Evolutionary conservation across 2,797 vertebrate genomes (phyloP).

Genomic region (Clarias fuscus): DNA sequence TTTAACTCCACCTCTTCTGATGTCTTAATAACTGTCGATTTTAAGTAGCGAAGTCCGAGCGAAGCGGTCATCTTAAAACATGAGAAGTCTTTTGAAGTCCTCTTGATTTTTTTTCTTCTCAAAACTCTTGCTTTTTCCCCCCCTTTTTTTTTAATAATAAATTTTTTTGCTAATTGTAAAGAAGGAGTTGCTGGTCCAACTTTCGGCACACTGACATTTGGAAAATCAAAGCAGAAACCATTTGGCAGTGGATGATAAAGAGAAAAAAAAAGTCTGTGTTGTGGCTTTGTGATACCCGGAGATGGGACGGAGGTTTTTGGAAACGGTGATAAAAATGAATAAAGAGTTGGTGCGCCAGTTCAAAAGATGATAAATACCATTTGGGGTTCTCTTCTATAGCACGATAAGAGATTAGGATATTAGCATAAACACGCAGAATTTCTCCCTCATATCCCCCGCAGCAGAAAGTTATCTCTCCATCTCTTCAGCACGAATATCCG

Average conservation of each 20-base stretch:
- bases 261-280: conserved; percentile 31
- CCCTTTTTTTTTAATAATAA: no score
- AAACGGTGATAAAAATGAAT: conserved; percentile 55
- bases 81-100: background rate
- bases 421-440: conserved; percentile 57
- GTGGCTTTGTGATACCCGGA: conserved; percentile 49
- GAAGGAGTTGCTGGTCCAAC: conserved; percentile 8
- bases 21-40: background rate
- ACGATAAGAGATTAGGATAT: conserved; percentile 59
- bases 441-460: conserved; percentile 50
- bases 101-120: background rate
- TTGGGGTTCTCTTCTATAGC: conserved; percentile 49
- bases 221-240: conserved; percentile 37
- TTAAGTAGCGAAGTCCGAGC: background rate
- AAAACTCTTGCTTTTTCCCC: background rate
- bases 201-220: conserved; percentile 27
- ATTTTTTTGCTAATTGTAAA: background rate
- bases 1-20: background rate
- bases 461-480: conserved; percentile 59
- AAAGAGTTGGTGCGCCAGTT: conserved; percentile 56
- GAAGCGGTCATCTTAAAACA: background rate
- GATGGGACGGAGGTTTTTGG: conserved; percentile 38
- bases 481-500: conserved; percentile 56
- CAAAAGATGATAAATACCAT: conserved; percentile 59
- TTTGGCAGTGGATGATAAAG: conserved; percentile 19